Evolutionary conservation across 2,113 vertebrate genomes (phyloP).

Genomic region (Leiothrix lutea): DNA sequence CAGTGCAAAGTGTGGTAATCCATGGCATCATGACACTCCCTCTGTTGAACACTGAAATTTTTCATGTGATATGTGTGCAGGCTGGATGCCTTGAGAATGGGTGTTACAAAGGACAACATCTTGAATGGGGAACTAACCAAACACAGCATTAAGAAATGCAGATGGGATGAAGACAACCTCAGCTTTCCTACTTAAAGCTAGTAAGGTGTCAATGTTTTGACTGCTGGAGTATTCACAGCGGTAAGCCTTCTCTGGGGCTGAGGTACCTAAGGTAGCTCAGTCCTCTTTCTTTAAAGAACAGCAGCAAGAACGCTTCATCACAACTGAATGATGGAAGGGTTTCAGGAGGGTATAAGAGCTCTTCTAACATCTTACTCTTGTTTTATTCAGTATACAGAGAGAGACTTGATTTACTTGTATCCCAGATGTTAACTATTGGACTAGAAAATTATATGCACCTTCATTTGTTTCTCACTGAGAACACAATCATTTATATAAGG

Average conservation of each 20-base stretch:
- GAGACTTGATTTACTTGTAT: background rate
- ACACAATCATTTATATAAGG: background rate
- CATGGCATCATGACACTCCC: background rate
- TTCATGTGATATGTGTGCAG: background rate
- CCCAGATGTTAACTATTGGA: background rate
- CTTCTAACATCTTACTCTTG: background rate
- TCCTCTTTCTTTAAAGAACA: background rate
- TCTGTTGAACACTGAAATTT: background rate
- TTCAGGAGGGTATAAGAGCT: background rate
- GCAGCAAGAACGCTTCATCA: background rate
- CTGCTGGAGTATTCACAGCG: background rate
- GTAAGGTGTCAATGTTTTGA: background rate
- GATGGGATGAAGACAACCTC: background rate
- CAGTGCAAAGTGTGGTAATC: background rate
- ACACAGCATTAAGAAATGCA: accelerated
- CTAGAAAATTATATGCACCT: background rate
- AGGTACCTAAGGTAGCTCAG: background rate
- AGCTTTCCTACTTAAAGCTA: background rate
- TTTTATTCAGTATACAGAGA: background rate
- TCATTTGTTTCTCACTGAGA: background rate
- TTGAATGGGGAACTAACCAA: background rate
- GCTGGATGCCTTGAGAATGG: background rate
- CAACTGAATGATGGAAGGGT: background rate
- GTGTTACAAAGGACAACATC: background rate
- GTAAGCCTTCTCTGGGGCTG: background rate